Conservation (phyloP, 1,140 invertebrate species). For the Pseudomyrmex gracilis region DNA sequence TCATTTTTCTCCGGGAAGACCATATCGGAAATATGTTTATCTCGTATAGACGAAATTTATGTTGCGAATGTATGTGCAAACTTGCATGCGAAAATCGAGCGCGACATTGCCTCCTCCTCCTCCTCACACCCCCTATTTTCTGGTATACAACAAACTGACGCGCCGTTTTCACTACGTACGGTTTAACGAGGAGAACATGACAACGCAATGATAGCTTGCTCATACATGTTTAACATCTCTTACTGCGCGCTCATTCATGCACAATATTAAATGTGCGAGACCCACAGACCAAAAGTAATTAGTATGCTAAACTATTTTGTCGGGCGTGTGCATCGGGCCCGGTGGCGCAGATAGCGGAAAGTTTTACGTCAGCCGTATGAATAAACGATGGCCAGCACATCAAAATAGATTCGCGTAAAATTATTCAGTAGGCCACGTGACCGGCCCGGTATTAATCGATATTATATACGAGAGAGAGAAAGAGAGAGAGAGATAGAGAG, state of each 20-base stretch:
- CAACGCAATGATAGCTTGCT: constrained; percentile 11
- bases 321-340: constrained; percentile 32
- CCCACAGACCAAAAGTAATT: constrained; percentile 50
- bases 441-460: constrained; percentile 50
- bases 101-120: no score
- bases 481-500: not conserved
- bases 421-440: constrained; percentile 54
- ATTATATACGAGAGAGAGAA: not conserved
- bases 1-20: not conserved
- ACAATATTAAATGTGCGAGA: constrained; percentile 10
- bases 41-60: not conserved
- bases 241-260: constrained; percentile 27
- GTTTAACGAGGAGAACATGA: constrained; percentile 15
- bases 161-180: not conserved
- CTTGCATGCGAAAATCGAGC: no score
- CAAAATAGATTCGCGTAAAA: constrained; percentile 61
- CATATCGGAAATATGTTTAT: no score
- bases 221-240: constrained; percentile 22
- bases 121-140: no score
- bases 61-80: no score
- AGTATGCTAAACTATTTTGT: constrained; percentile 58
- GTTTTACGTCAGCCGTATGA: constrained; percentile 61
- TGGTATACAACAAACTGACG: not conserved
- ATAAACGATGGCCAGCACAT: constrained; percentile 52
- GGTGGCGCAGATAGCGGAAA: constrained; percentile 43